A percentile compares a stretch with the other conserved stretches of the same genome.
Conservation (phyloP, 64 coral and sea anemone species). For the Orbicella faveolata region DNA sequence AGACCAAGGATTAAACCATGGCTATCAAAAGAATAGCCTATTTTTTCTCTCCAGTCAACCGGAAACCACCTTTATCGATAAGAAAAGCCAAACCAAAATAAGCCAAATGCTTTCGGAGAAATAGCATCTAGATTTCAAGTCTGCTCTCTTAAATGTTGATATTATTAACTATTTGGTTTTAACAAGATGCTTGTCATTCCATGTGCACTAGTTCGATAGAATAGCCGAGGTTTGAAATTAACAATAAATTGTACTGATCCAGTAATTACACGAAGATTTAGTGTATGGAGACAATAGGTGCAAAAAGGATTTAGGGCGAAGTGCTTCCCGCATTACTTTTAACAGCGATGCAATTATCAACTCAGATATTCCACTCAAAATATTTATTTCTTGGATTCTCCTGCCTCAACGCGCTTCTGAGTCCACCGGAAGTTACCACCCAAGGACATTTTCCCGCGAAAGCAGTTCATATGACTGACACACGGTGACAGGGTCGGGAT, state of each 20-base stretch:
- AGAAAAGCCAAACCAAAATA: neutral
- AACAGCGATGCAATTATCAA: neutral
- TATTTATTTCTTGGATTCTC: neutral
- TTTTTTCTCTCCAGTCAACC: slow-evolving; percentile 15
- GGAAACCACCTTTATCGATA: slow-evolving; percentile 22
- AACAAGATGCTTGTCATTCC: neutral
- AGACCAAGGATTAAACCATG: neutral
- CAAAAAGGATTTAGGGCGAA: slow-evolving; percentile 8
- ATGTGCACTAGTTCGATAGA: neutral
- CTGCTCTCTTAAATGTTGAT: neutral
- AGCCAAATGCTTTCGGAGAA: neutral
- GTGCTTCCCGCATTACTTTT: slow-evolving; percentile 10
- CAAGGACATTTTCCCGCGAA: slow-evolving; percentile 24
- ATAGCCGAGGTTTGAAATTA: neutral
- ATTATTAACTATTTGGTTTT: neutral
- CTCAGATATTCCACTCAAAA: neutral
- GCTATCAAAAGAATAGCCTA: slow-evolving; percentile 11
- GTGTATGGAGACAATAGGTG: slow-evolving; percentile 11
- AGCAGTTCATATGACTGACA: neutral
- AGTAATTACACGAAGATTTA: slow-evolving; percentile 27
- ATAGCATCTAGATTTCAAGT: neutral
- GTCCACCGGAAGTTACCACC: slow-evolving; percentile 14
- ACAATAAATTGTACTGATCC: neutral
- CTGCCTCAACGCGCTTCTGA: neutral
- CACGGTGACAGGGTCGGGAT: neutral